phyloP scores from a whole-genome alignment of 2,113 vertebrate genomes.

The Toxostoma redivivum region DNA sequence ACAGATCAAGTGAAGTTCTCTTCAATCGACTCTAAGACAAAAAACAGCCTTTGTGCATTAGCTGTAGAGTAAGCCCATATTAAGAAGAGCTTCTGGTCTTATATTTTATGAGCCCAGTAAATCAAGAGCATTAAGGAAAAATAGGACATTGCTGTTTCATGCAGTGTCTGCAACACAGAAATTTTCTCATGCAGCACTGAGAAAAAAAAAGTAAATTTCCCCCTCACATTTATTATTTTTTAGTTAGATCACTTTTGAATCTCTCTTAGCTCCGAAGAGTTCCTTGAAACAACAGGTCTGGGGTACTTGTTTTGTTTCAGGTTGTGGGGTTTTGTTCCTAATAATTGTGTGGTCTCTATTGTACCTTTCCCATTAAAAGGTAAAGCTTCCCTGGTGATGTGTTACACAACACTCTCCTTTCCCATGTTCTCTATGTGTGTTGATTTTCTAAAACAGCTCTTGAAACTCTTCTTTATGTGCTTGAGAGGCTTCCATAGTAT shows the following conservation, averaged over 20 bases:
- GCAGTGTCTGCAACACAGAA: neutral
- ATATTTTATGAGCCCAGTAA: slow-evolving; percentile 6
- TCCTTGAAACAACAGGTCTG: neutral
- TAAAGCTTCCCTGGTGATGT: neutral
- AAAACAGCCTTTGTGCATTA: neutral
- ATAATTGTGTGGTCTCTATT: neutral
- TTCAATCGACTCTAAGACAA: neutral
- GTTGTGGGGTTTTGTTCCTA: accelerated
- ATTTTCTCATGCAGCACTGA: neutral
- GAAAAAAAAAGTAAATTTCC: neutral
- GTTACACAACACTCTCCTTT: neutral
- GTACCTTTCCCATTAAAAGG: neutral
- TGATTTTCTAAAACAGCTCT: neutral
- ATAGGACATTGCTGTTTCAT: neutral
- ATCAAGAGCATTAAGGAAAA: slow-evolving; percentile 1
- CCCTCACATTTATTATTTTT: neutral
- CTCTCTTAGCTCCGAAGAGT: neutral
- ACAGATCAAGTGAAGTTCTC: neutral
- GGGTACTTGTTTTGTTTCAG: neutral
- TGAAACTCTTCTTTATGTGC: neutral
- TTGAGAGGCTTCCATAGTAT: neutral
- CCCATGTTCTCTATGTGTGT: neutral
- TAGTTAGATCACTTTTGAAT: neutral
- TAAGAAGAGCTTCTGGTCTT: slow-evolving; percentile 33
- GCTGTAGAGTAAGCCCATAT: neutral